Percentiles rank a stretch among this genome's conserved stretches.
phyloP scores from a whole-genome alignment of 2,113 vertebrate genomes.

The Dolichotis patagonum region DNA sequence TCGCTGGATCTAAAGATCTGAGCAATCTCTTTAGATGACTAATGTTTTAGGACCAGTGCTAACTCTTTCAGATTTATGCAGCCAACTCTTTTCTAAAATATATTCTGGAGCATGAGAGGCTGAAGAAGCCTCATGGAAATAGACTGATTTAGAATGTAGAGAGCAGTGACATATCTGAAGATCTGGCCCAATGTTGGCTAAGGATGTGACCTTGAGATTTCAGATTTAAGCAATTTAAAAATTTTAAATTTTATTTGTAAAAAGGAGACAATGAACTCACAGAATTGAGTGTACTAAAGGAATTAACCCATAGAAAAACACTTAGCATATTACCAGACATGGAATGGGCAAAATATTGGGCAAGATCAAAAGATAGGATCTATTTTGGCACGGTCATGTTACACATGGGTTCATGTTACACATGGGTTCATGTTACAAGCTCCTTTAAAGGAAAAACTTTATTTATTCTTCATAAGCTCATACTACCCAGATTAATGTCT shows the following conservation, averaged over 20 bases:
- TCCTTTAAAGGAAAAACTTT: not conserved
- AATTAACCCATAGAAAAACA: not conserved
- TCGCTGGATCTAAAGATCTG: not conserved
- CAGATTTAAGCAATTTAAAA: not conserved
- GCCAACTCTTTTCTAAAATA: no score
- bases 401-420: rapidly evolving
- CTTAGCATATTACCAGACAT: not conserved
- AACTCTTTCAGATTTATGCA: not conserved
- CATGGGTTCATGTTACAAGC: not conserved
- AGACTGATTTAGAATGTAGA: not conserved
- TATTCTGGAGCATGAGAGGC: not conserved
- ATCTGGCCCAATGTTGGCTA: not conserved
- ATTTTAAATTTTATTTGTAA: not conserved
- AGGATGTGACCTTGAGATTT: not conserved
- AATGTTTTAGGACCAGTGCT: not conserved
- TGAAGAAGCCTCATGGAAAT: not conserved
- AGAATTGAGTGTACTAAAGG: not conserved
- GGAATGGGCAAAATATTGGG: not conserved
- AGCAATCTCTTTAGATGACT: not conserved
- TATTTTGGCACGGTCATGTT: not conserved
- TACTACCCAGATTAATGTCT: not conserved
- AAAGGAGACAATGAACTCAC: not conserved
- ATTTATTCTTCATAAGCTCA: not conserved
- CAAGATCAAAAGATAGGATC: not conserved
- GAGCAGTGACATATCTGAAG: not conserved